Evolutionary conservation across 30 jellyfish, hydroid and myxozoan species (phyloP).

Genomic region (Turritopsis rubra): DNA sequence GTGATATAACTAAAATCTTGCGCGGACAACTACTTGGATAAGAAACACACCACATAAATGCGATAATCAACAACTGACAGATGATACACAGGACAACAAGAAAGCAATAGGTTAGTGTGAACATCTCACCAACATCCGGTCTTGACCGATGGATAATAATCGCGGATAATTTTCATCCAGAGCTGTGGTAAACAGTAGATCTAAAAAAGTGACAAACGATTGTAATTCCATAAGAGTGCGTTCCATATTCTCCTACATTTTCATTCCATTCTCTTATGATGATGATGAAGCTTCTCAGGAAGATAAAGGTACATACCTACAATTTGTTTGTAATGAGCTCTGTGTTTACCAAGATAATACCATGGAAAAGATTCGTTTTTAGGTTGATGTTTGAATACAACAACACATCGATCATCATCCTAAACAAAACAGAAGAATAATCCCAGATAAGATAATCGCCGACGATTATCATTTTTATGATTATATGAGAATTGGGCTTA

Average conservation of each 20-base stretch:
- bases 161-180: constrained; percentile 64
- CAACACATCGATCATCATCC: constrained; percentile 70
- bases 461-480: no score
- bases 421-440: not conserved
- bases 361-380: constrained; percentile 40
- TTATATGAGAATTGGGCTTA: no score
- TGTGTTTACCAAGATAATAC: constrained; percentile 71
- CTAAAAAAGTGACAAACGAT: constrained; percentile 24
- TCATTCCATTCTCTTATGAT: no score
- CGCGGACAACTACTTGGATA: not conserved
- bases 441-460: not conserved
- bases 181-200: constrained; percentile 43
- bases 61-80: not conserved
- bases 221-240: no score
- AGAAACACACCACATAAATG: not conserved
- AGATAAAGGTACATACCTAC: constrained; percentile 70
- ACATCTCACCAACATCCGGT: constrained; percentile 62
- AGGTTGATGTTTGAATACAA: constrained; percentile 48
- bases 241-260: no score
- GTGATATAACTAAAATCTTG: no score
- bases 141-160: constrained; percentile 61
- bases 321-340: constrained; percentile 73
- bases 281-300: no score
- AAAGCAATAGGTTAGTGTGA: no score
- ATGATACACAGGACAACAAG: no score